Evolutionary conservation across 2,797 vertebrate genomes (phyloP).

Genomic region (Tympanoctomys barrerae): DNA sequence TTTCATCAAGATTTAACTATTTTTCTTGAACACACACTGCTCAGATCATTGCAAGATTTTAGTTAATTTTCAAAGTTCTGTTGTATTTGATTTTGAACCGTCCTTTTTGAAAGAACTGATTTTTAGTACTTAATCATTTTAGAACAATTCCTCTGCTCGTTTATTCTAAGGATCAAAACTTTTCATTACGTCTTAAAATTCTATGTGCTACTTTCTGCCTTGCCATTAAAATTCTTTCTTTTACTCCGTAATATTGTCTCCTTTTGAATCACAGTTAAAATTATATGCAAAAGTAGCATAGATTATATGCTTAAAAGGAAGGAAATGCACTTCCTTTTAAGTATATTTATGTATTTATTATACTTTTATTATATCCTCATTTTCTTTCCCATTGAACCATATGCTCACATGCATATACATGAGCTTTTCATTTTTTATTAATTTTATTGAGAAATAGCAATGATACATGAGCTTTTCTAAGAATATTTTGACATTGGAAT

Average conservation of each 20-base stretch:
- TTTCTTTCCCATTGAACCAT: neutral
- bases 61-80: conserved; percentile 18
- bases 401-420: neutral
- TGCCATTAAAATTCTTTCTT: neutral
- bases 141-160: neutral
- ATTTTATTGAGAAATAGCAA: no score
- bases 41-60: neutral
- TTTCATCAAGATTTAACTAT: neutral
- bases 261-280: neutral
- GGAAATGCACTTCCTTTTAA: neutral
- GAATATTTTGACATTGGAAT: conserved; percentile 30
- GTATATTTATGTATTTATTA: neutral
- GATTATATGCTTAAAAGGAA: no score
- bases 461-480: neutral
- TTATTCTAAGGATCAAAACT: neutral
- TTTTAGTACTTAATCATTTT: neutral
- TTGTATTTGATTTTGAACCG: neutral
- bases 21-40: neutral
- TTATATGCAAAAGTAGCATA: neutral
- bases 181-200: conserved; percentile 39
- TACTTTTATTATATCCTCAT: neutral
- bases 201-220: neutral
- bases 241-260: neutral
- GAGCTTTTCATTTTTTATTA: neutral
- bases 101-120: neutral